Evolutionary conservation across 2,113 vertebrate species (phyloP).

Genomic region (Enhydra lutris): DNA sequence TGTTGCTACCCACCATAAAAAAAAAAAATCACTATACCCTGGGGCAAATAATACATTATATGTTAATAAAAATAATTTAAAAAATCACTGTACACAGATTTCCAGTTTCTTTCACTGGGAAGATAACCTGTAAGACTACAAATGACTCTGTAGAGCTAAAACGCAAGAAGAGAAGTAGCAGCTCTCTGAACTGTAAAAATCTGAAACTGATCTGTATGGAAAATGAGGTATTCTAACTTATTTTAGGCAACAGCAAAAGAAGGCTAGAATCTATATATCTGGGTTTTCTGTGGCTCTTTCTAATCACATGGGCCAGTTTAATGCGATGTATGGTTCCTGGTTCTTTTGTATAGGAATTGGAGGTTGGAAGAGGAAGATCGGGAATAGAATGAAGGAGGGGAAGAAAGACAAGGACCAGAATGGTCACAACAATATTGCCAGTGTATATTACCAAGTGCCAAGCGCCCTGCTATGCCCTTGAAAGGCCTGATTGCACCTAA

Average conservation of each 20-base stretch:
- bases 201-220: not conserved
- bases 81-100: not conserved
- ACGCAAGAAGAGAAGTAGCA: not conserved
- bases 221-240: not conserved
- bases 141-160: not conserved
- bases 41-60: too few species aligned
- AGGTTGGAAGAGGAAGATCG: not conserved
- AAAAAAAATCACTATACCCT: not conserved
- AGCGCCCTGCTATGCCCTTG: not conserved
- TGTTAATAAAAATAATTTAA: too few species aligned
- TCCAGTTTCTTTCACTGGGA: conserved; percentile 8
- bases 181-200: not conserved
- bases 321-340: not conserved
- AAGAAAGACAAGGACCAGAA: not conserved
- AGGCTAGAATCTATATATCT: not conserved
- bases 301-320: not conserved
- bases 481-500: not conserved
- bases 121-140: not conserved
- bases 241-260: not conserved
- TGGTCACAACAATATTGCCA: not conserved
- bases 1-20: not conserved
- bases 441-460: not conserved
- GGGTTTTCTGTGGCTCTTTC: not conserved
- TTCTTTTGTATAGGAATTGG: not conserved
- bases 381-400: too few species aligned